Conservation (phyloP, 2,888 invertebrate genomes). For the Carpatolechia fugitivella region DNA sequence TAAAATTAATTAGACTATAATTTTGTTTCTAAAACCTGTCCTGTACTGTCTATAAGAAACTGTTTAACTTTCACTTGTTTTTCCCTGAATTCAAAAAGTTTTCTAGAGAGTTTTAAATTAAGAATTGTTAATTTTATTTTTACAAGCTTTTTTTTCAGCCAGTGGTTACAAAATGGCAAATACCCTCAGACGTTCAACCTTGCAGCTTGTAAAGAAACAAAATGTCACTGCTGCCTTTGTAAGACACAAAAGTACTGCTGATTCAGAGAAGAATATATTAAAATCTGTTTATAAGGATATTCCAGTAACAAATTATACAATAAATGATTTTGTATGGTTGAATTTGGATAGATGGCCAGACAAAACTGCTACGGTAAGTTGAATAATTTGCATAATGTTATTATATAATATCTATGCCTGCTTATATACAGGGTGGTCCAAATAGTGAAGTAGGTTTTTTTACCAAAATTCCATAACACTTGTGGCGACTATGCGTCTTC, state of each 20-base stretch:
- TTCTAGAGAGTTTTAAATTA: too few species aligned
- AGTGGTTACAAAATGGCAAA: conserved; percentile 35
- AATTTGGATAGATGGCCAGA: conserved; percentile 83
- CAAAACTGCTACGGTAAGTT: conserved; percentile 83
- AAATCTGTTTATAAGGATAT: conserved; percentile 73
- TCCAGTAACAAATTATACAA: conserved; percentile 63
- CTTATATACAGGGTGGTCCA: neutral
- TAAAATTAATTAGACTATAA: too few species aligned
- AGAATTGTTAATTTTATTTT: neutral
- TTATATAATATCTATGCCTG: neutral
- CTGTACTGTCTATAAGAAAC: too few species aligned
- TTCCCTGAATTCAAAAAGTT: too few species aligned
- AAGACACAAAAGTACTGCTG: conserved; percentile 37
- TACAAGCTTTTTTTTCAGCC: neutral
- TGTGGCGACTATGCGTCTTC: too few species aligned
- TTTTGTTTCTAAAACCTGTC: too few species aligned
- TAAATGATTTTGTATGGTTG: conserved; percentile 82
- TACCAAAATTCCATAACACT: too few species aligned
- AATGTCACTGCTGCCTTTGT: conserved; percentile 23
- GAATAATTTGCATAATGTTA: neutral
- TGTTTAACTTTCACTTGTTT: too few species aligned
- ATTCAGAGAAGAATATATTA: conserved; percentile 45
- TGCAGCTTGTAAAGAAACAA: conserved; percentile 31
- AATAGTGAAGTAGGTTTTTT: too few species aligned
- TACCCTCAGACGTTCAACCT: conserved; percentile 35